phyloP scores from a whole-genome alignment of 92 coral and sea anemone genomes.

The Zoanthus sociatus region DNA sequence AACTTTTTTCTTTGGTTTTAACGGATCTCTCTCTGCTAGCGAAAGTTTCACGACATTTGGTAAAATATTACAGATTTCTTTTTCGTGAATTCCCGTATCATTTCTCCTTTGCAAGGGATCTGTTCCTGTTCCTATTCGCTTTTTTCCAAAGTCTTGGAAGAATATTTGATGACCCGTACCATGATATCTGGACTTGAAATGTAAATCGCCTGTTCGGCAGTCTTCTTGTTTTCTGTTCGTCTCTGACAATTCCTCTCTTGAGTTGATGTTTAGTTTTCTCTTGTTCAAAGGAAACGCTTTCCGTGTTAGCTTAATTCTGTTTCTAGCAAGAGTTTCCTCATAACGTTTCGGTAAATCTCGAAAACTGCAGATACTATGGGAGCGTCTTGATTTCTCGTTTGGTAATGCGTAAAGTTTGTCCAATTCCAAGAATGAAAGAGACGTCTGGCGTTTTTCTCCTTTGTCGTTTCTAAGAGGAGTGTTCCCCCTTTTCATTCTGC shows the following conservation, averaged over 20 bases:
- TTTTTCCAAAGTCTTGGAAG: constrained; percentile 16
- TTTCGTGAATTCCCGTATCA: background rate
- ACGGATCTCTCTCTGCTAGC: constrained; percentile 47
- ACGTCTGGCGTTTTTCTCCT: background rate
- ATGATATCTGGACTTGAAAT: background rate
- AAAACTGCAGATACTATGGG: constrained; percentile 36
- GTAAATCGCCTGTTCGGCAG: background rate
- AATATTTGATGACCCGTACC: background rate
- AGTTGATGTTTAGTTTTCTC: background rate
- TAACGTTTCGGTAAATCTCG: constrained; percentile 64
- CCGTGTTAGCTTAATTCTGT: constrained; percentile 71
- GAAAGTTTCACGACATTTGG: constrained; percentile 66
- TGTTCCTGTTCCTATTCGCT: background rate
- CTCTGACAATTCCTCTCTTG: background rate
- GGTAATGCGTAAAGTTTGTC: background rate
- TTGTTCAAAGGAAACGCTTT: constrained; percentile 51
- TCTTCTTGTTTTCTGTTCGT: background rate
- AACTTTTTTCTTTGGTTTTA: too few relatives aligned
- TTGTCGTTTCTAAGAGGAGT: too few relatives aligned
- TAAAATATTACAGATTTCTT: constrained; percentile 1
- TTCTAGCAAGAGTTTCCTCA: constrained; percentile 64
- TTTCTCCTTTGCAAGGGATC: background rate
- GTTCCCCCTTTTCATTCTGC: too few relatives aligned
- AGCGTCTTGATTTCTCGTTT: background rate
- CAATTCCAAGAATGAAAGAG: background rate